These are phyloP conservation scores for Polymixis flavicincta DNA, from an alignment of 2,888 invertebrate species.

Conservation along the genomic window DNA sequence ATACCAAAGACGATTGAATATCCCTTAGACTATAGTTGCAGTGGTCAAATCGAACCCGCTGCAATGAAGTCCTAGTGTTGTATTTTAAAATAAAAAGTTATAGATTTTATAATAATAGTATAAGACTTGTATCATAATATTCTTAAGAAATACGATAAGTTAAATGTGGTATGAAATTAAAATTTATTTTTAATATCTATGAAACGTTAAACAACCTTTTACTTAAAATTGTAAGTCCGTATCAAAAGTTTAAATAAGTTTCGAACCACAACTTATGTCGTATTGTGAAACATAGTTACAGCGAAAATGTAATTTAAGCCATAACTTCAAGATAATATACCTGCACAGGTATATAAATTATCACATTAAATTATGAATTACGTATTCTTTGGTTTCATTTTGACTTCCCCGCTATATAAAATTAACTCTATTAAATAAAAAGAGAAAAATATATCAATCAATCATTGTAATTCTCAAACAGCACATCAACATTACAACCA, in stretches of 20 bases:
- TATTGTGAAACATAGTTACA: slow-evolving; percentile 82
- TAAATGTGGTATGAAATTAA: slow-evolving; percentile 80
- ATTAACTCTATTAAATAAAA: slow-evolving; percentile 3
- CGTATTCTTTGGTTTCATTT: slow-evolving; percentile 74
- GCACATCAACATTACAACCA: slow-evolving; percentile 40
- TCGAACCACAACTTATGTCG: slow-evolving; percentile 68
- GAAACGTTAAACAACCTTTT: slow-evolving; percentile 56
- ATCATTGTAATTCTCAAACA: slow-evolving; percentile 44
- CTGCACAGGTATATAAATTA: slow-evolving; percentile 84
- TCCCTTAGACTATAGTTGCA: slow-evolving; percentile 84
- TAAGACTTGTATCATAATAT: slow-evolving; percentile 89
- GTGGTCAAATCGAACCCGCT: slow-evolving; percentile 74
- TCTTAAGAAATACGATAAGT: slow-evolving; percentile 77
- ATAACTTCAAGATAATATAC: slow-evolving; percentile 84
- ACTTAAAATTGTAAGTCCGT: slow-evolving; percentile 57
- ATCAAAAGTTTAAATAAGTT: slow-evolving; percentile 62
- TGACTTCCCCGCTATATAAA: slow-evolving; percentile 11
- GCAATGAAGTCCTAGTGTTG: slow-evolving; percentile 80
- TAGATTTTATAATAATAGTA: slow-evolving; percentile 82
- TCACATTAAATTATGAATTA: slow-evolving; percentile 89
- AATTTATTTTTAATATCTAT: slow-evolving; percentile 86
- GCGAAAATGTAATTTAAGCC: slow-evolving; percentile 81
- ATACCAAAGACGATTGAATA: slow-evolving; percentile 91
- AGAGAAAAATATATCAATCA: slow-evolving; percentile 9
- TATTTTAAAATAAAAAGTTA: slow-evolving; percentile 83